These are phyloP conservation scores for Microctonus brassicae DNA, from an alignment of 2,888 invertebrate species.

Conservation along the genomic window DNA sequence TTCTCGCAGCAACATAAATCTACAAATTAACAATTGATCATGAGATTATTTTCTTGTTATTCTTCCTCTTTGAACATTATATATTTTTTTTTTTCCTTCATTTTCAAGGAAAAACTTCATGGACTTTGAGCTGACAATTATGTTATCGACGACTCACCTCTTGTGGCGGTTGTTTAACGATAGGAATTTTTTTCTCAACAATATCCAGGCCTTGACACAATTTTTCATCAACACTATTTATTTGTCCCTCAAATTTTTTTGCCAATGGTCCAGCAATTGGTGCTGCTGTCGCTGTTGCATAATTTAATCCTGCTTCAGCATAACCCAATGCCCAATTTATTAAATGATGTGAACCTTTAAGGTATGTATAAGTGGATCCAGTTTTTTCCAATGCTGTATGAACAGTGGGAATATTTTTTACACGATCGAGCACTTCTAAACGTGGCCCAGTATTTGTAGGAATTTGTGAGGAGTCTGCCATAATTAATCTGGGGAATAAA, in stretches of 20 bases:
- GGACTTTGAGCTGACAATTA: background rate
- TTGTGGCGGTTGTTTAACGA: slow-evolving; percentile 72
- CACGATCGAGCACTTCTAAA: slow-evolving; percentile 64
- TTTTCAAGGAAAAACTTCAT: too few relatives aligned
- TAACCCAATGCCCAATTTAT: slow-evolving; percentile 73
- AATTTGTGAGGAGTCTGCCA: slow-evolving; percentile 41
- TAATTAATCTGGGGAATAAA: slow-evolving; percentile 22
- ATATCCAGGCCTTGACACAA: slow-evolving; percentile 73
- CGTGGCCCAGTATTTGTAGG: slow-evolving; percentile 49
- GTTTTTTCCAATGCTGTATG: slow-evolving; percentile 66
- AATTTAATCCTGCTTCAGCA: slow-evolving; percentile 72
- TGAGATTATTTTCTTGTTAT: background rate
- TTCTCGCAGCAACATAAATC: slow-evolving; percentile 66
- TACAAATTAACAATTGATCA: slow-evolving; percentile 40
- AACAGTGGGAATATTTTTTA: slow-evolving; percentile 63
- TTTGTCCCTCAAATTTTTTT: slow-evolving; percentile 72
- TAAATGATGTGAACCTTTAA: slow-evolving; percentile 71
- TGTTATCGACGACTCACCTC: slow-evolving; percentile 67
- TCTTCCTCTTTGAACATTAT: too few relatives aligned
- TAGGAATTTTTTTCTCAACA: slow-evolving; percentile 73
- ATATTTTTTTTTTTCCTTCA: too few relatives aligned
- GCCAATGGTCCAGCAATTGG: slow-evolving; percentile 72
- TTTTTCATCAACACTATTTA: slow-evolving; percentile 72
- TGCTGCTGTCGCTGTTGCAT: slow-evolving; percentile 71
- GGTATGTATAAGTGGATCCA: slow-evolving; percentile 61